Evolutionary conservation across 2,888 invertebrate species (phyloP).

Genomic region (Chloroclystis v-ata): DNA sequence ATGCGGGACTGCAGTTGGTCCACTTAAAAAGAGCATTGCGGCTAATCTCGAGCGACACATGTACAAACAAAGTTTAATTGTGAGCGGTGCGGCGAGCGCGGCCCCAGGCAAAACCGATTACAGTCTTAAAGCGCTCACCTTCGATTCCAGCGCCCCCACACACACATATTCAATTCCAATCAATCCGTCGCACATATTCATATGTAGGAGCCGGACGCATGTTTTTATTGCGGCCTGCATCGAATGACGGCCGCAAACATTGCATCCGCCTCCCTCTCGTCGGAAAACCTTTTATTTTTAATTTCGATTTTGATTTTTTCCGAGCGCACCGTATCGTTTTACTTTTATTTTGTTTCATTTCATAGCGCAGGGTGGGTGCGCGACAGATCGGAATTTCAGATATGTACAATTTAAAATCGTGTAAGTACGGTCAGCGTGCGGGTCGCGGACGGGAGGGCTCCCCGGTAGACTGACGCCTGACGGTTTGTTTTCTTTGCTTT

Average conservation of each 20-base stretch:
- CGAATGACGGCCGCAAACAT: conserved; percentile 76
- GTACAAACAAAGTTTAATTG: conserved; percentile 78
- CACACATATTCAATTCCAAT: conserved; percentile 77
- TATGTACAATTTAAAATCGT: conserved; percentile 79
- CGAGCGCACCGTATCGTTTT: conserved; percentile 66
- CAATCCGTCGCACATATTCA: conserved; percentile 75
- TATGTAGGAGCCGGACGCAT: conserved; percentile 65
- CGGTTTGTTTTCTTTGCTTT: conserved; percentile 76
- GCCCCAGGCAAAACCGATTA: conserved; percentile 75
- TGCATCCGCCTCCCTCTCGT: conserved; percentile 68
- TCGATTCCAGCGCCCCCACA: conserved; percentile 63
- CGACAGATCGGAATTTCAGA: conserved; percentile 79
- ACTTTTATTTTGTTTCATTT: conserved; percentile 78
- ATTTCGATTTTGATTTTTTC: conserved; percentile 78
- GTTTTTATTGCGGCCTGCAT: conserved; percentile 76
- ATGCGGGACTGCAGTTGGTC: conserved; percentile 62
- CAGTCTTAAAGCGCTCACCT: conserved; percentile 76
- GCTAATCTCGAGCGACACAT: conserved; percentile 77
- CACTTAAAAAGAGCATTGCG: conserved; percentile 76
- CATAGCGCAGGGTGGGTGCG: conserved; percentile 76
- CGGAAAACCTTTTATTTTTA: conserved; percentile 73
- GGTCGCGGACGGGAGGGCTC: conserved; percentile 45
- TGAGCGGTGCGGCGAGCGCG: conserved; percentile 51
- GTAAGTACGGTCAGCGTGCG: conserved; percentile 75
- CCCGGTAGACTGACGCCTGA: conserved; percentile 77